Conservation (phyloP, 1,140 invertebrate species). For the Papilio dardanus region DNA sequence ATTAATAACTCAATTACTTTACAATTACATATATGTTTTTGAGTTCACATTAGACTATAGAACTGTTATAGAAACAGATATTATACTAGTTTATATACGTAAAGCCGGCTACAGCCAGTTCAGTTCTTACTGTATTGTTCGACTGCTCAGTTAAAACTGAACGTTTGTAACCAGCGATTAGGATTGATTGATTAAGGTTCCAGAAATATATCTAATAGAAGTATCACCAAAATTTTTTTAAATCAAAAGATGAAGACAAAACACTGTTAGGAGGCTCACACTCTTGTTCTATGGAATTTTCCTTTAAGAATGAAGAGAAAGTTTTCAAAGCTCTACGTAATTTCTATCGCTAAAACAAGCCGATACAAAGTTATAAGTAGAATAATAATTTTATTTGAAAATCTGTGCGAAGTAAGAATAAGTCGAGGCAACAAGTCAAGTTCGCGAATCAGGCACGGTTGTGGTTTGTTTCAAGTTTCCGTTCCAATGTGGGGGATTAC, state of each 20-base stretch:
- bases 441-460: constrained; percentile 50
- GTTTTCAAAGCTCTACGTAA: not conserved
- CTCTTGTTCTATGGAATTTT: not conserved
- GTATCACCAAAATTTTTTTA: not conserved
- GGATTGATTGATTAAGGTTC: too few species aligned
- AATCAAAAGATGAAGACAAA: not conserved
- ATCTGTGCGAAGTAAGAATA: constrained; percentile 46
- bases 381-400: constrained; percentile 9
- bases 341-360: not conserved
- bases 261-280: not conserved
- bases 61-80: not conserved
- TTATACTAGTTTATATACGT: too few species aligned
- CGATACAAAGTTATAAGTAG: constrained; percentile 16
- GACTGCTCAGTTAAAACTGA: too few species aligned
- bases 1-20: constrained; percentile 11
- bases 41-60: not conserved
- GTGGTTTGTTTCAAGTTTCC: constrained; percentile 64
- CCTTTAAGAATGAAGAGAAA: not conserved
- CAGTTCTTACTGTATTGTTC: too few species aligned
- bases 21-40: not conserved
- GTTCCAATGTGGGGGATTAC: constrained; percentile 62
- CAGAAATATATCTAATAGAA: not conserved
- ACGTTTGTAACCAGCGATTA: too few species aligned
- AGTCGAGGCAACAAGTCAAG: constrained; percentile 51
- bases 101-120: too few species aligned